Evolutionary conservation across 1,140 invertebrate species (phyloP), one percentile per base, ranked within the genome.

Genomic region (Odontomachus brunneus): DNA sequence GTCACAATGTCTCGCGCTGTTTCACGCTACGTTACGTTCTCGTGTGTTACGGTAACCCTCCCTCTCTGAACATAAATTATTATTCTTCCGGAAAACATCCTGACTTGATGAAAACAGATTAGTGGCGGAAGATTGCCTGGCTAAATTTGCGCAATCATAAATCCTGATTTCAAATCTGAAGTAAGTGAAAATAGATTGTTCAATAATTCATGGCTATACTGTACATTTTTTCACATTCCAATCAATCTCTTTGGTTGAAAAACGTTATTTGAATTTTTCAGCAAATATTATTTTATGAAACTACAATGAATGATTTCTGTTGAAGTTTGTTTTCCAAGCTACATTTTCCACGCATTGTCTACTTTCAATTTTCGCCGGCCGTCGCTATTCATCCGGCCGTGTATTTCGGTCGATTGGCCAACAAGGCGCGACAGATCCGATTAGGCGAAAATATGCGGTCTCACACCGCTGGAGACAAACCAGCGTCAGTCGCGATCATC

Each of bases 401-500:
- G 24, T 44, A 57, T 80, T 24, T 80, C 65, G 51, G 51, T 88
- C 90, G 90, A 91, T 92, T 92, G 69, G 84, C 82, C 84, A 91
- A 90, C 76, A 63, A 83, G 59, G 67, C 87, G 78, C 65, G 87
- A 89, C 85, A 88, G 81, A 92, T 93, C 90, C 89, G 90, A 92
- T 93, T 93, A 92, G 86, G 55, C 59, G 73, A 84, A 91, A 91
- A 91, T 91, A 87, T 85, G 84, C 48, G 73, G 72, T 57, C 67
- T 85, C 80, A 44, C 82, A 62, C 85, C 29, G 82, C 69, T 82
- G 87, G 48, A 80, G 19, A 78, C 69, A 76, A 83, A 86, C 72
- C 78, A 67, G 78, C 65, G 26, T 66, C 48, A 60, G 17, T 49
- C 44, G 53, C 29, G n/a, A 55, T 72, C 38, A 86, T 87, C 85